Evolutionary conservation across 2,888 invertebrate genomes (phyloP).

Genomic region (Drosophila kambysellisi): DNA sequence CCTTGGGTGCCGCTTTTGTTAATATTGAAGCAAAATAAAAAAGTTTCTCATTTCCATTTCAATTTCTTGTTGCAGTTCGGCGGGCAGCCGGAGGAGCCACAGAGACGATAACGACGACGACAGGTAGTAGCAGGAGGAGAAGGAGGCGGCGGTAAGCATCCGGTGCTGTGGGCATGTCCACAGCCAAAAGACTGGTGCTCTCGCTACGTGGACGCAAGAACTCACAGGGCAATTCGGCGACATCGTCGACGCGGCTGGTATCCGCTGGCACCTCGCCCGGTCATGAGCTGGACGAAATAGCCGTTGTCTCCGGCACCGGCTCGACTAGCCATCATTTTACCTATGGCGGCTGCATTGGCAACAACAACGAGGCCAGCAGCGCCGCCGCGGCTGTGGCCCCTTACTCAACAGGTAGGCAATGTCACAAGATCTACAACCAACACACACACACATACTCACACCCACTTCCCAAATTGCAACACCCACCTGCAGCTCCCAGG

Average conservation of each 20-base stretch:
- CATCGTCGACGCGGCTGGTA: constrained; percentile 86
- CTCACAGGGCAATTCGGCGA: constrained; percentile 86
- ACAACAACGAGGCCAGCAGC: constrained; percentile 75
- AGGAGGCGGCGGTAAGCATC: constrained; percentile 42
- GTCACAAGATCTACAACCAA: background rate
- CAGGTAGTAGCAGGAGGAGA: background rate
- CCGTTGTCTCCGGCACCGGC: constrained; percentile 88
- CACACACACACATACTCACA: background rate
- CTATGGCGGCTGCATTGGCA: constrained; percentile 82
- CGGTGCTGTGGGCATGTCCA: constrained; percentile 86
- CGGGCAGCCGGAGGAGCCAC: constrained; percentile 18
- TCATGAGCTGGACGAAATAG: constrained; percentile 89
- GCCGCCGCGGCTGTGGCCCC: constrained; percentile 72
- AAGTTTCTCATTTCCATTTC: constrained; percentile 71
- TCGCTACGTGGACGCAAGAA: constrained; percentile 88
- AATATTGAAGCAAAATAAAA: constrained; percentile 50
- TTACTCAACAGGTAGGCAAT: constrained; percentile 83
- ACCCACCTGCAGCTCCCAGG: constrained; percentile 5
- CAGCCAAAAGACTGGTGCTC: constrained; percentile 88
- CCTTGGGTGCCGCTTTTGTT: constrained; percentile 29
- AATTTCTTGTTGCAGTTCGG: constrained; percentile 75
- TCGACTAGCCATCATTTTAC: constrained; percentile 84
- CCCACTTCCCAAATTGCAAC: background rate
- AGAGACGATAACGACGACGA: constrained; percentile 20
- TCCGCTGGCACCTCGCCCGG: constrained; percentile 85